Evolutionary conservation across 2,888 invertebrate species (phyloP).

Genomic region (Ommatoiulus sabulosus): DNA sequence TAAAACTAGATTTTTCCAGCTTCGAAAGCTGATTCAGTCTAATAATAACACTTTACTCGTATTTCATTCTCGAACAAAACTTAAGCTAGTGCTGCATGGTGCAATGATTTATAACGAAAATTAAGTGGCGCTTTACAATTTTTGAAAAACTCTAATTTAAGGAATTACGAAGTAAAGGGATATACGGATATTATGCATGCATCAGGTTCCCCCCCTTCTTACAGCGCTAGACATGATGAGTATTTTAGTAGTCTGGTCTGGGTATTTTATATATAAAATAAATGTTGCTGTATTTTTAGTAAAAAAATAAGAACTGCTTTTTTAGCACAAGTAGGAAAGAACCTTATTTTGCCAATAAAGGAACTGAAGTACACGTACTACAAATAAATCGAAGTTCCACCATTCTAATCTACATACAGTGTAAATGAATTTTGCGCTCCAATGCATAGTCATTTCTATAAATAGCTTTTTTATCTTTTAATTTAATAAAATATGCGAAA

Average conservation of each 20-base stretch:
- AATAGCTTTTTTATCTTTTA: no score
- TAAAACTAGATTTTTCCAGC: background rate
- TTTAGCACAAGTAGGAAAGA: no score
- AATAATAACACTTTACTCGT: background rate
- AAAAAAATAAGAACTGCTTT: no score
- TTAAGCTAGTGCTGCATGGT: background rate
- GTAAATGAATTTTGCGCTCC: no score
- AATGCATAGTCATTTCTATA: no score
- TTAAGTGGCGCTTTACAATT: background rate
- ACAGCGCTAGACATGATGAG: background rate
- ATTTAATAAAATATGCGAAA: no score
- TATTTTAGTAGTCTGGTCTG: background rate
- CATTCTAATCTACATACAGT: no score
- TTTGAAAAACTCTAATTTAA: background rate
- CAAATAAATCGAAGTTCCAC: no score
- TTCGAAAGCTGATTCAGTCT: background rate
- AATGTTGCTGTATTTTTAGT: no score
- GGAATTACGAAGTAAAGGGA: background rate
- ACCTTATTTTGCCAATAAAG: background rate
- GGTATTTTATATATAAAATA: no score
- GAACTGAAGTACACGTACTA: no score
- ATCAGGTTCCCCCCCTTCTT: background rate
- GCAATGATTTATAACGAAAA: constrained; percentile 9
- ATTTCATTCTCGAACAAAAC: background rate
- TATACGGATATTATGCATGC: background rate